Base-by-base conservation (phyloP, 2,113 vertebrate species). In the Rallus limicola region DNA sequence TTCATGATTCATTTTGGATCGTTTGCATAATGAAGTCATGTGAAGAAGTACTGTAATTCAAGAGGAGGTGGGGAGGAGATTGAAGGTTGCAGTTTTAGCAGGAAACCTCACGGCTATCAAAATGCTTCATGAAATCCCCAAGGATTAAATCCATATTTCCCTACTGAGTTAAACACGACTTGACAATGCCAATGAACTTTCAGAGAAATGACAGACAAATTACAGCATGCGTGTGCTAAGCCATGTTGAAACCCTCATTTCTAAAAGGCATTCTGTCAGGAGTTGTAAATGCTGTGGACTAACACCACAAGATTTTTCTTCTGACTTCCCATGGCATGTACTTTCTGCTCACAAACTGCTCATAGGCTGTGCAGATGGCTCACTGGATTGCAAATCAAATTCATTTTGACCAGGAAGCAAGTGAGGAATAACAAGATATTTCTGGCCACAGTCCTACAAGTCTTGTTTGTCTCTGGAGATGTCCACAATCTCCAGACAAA, bases 151-250 rank as follows among this genome's bases (percentile, higher is more conserved):
- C 95, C 90, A 34, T 87, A 93, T 97, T 97, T 55, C 93, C 95
- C 90, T 93, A 90, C 87, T 98, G 97, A 98, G 95, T 87, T 95
- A 98, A 98, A 98, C 95, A 93, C 9, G 72, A 97, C 92, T 77
- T 98, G 97, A 98, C 94, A 98, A 97, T 98, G 95, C 96, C 98
- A 98, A 90, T 96, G 97, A 98, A 97, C 97, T 97, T 97, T 74
- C n/a, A 87, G 96, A 81, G 96, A 98, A 40, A 97, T 97, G 97
- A 98, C 96, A 98, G 96, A 94, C 97, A 97, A 97, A 98, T 97
- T 91, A 75, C 89, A 88, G 72, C 13, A 1, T 92, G 88, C 48
- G 76, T 76, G 95, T 92, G 95, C 82, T 72, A n/a, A 83, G 80
- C 86, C 88, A 86, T 16, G 70, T 91, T 78, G 75, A 90, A 95